Evolutionary conservation across 35 echinoderm and acorn worm species (phyloP).

Genomic region (Lytechinus pictus): DNA sequence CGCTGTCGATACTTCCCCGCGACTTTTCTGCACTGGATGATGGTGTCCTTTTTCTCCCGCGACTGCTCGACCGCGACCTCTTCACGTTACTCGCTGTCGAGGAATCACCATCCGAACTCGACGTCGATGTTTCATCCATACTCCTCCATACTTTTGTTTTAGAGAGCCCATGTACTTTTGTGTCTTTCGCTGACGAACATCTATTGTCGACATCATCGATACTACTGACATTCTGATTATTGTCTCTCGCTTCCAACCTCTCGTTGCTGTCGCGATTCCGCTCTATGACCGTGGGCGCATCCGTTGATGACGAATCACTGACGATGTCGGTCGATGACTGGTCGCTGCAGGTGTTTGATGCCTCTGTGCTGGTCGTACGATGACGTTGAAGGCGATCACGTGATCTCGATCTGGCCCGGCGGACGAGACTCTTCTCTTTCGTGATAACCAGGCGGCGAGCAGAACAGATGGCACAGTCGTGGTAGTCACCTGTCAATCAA

Average conservation of each 20-base stretch:
- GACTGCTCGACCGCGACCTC: conserved; percentile 28
- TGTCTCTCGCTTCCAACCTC: not conserved
- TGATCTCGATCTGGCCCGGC: conserved; percentile 22
- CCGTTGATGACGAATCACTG: not conserved
- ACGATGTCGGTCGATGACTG: conserved; percentile 11
- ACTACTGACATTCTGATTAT: not conserved
- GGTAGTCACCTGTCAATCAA: not conserved
- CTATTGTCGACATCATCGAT: not conserved
- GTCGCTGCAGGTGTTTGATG: conserved; percentile 22
- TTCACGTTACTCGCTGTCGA: not conserved
- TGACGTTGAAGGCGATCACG: conserved; percentile 16
- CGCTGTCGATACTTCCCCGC: not conserved
- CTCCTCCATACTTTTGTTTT: not conserved
- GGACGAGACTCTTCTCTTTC: conserved; percentile 48
- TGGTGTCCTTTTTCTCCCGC: not conserved
- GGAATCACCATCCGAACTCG: conserved; percentile 17
- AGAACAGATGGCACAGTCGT: conserved; percentile 44
- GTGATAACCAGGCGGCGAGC: conserved; percentile 40
- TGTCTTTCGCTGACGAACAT: not conserved
- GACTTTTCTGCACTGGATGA: not conserved
- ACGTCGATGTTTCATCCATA: conserved; percentile 29
- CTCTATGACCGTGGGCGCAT: not conserved
- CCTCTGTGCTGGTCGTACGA: not conserved
- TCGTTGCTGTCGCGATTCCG: not conserved
- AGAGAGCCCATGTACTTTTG: not conserved